Evolutionary conservation across 1,140 invertebrate genomes (phyloP).

Genomic region (Hylaeus anthracinus): DNA sequence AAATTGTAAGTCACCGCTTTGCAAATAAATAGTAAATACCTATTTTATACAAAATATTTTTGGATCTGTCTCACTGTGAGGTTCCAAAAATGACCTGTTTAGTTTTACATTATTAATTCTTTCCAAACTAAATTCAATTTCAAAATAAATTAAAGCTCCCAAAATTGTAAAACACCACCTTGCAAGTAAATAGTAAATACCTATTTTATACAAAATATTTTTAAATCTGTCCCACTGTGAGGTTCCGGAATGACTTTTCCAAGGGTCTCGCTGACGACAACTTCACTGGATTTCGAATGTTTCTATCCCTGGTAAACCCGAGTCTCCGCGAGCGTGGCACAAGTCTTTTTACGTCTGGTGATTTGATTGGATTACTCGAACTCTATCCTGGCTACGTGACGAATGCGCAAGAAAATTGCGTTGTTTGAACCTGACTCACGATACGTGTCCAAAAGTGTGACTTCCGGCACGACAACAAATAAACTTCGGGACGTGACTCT

Average conservation of each 20-base stretch:
- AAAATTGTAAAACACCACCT: not conserved
- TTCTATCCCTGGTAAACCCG: constrained; percentile 31
- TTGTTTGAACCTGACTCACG: constrained; percentile 11
- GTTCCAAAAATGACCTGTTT: not conserved
- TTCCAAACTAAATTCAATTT: too few relatives aligned
- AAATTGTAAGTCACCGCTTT: not conserved
- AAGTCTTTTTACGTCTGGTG: constrained; percentile 18
- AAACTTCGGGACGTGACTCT: not conserved
- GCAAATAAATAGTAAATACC: not conserved
- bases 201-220: constrained; percentile 1
- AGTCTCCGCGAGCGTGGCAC: not conserved
- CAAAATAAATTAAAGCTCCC: too few relatives aligned
- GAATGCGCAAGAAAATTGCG: constrained; percentile 13
- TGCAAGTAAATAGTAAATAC: constrained; percentile 15
- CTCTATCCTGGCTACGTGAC: not conserved
- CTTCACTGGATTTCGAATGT: constrained; percentile 27
- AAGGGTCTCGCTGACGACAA: not conserved
- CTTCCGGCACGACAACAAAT: not conserved
- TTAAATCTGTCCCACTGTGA: not conserved
- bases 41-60: constrained; percentile 3
- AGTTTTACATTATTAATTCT: too few relatives aligned
- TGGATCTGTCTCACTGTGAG: too few relatives aligned
- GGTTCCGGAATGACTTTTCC: constrained; percentile 13
- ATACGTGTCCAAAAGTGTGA: constrained; percentile 12
- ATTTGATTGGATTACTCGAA: constrained; percentile 42